A percentile compares a stretch with the other conserved stretches of the same genome.
These are phyloP conservation scores for Pollicipes pollicipes DNA, from an alignment of 1,140 invertebrate species.

Conservation along the genomic window DNA sequence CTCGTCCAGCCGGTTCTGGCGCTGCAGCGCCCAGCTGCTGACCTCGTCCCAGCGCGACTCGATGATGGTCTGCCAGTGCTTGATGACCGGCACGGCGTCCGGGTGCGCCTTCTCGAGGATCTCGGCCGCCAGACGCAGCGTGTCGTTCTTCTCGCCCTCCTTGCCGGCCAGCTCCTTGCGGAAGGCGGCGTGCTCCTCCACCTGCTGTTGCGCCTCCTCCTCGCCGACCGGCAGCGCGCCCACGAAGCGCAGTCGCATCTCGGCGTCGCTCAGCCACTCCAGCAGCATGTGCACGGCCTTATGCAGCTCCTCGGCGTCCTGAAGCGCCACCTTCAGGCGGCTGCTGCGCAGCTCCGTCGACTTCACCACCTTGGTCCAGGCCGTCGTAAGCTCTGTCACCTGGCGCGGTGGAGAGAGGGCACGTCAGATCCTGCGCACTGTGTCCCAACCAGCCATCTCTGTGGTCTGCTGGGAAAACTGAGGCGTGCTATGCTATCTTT, in stretches of 20 bases:
- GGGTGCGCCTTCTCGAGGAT: slow-evolving; percentile 84
- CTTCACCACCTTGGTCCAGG: slow-evolving; percentile 66
- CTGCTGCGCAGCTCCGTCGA: slow-evolving; percentile 57
- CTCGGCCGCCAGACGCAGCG: slow-evolving; percentile 64
- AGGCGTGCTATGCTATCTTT: no score
- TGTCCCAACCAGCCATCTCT: no score
- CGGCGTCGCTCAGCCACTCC: slow-evolving; percentile 89
- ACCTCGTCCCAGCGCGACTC: slow-evolving; percentile 92
- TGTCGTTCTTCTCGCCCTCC: slow-evolving; percentile 68
- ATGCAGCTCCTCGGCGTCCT: slow-evolving; percentile 74
- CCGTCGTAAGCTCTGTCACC: slow-evolving; percentile 56
- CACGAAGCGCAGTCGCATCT: slow-evolving; percentile 75
- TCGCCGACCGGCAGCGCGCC: slow-evolving; percentile 79
- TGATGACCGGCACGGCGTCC: slow-evolving; percentile 80
- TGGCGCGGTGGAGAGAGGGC: neutral
- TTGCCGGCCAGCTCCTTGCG: slow-evolving; percentile 64
- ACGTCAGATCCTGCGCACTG: no score
- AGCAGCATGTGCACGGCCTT: slow-evolving; percentile 73
- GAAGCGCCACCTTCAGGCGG: slow-evolving; percentile 62
- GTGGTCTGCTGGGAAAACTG: no score
- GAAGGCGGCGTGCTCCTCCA: slow-evolving; percentile 74
- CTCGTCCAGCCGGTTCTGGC: slow-evolving; percentile 65
- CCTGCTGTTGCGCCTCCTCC: slow-evolving; percentile 60
- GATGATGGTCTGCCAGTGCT: slow-evolving; percentile 94
- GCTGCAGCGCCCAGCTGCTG: slow-evolving; percentile 61